Base-by-base conservation (phyloP, 1,140 invertebrate species). In the Drosophila persimilis region DNA sequence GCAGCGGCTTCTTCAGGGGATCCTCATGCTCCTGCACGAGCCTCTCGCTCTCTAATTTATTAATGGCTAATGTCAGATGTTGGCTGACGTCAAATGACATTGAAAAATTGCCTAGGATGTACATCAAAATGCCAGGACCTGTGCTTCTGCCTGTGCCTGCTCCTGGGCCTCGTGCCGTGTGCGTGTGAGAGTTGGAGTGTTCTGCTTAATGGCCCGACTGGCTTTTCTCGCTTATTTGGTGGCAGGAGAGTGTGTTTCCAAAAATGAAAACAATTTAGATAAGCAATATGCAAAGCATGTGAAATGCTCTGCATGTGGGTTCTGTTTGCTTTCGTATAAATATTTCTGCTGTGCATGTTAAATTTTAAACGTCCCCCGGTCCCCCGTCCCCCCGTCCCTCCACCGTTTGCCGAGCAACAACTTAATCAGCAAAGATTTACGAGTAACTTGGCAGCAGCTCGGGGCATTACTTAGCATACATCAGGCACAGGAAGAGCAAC, bases 61-160 rank as follows among this genome's bases (percentile, higher is more conserved):
- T 86, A 78, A 86, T 86, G 83, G 81, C 58, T 64, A 61, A 86
- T 78, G 83, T 88, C 81, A 81, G 78, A 84, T 60, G 45, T 60
- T 59, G 44, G 65, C 69, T 81, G 78, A 78, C 75, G 65, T 72
- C 57, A 60, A 78, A 73, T 88, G 83, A 86, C 84, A 88, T 83
- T 86, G 83, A 86, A 79, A 88, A 83, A 88, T 86, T 64, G 73
- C 72, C 73, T 73, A 73, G 63, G 15, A 39, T 39, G 35, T 39
- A 39, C 35, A 39, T 39, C 35, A 13, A 39, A 39, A 39, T 9
- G 9, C 9, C 9, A 35, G 31, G 2, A 9, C 9, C 31, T 4
- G 35, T 39, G 35, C 35, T 52, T 57, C 26, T 53, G 31, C 44
- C 39, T 44, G 54, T 7, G 29, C 20, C 24, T 52, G 43, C 41